These are phyloP conservation scores for Podargus strigoides DNA, from an alignment of 2,797 vertebrate species.

Conservation along the genomic window DNA sequence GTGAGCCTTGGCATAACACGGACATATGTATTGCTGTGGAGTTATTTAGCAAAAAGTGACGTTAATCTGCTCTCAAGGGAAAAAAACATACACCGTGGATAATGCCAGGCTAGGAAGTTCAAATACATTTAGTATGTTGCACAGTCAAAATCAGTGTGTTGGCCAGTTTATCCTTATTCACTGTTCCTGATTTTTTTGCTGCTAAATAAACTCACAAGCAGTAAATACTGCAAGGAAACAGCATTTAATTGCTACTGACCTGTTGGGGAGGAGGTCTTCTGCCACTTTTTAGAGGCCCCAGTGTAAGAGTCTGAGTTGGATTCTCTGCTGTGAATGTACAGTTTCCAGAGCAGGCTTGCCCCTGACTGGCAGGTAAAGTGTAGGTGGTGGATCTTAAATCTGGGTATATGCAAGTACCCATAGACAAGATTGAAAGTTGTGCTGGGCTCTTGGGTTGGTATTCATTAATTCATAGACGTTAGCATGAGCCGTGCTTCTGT, in stretches of 20 bases:
- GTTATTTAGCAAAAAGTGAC: background rate
- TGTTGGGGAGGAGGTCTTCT: background rate
- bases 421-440: background rate
- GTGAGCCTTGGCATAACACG: background rate
- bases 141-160: background rate
- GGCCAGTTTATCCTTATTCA: background rate
- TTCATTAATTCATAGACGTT: fast-evolving
- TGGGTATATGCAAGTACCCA: background rate
- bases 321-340: background rate
- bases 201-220: background rate
- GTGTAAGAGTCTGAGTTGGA: fast-evolving
- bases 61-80: background rate
- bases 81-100: fast-evolving
- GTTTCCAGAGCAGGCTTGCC: background rate
- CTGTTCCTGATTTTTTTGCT: background rate
- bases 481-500: fast-evolving
- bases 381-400: background rate
- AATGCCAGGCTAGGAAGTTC: background rate
- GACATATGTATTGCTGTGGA: no score
- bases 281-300: background rate
- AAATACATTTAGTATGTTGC: background rate
- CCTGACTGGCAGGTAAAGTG: background rate
- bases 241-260: background rate
- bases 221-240: background rate
- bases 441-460: background rate